These are phyloP conservation scores for Beroe ovata DNA, from an alignment of 37 sponge, comb jelly and placozoan genomes.

Conservation along the genomic window DNA sequence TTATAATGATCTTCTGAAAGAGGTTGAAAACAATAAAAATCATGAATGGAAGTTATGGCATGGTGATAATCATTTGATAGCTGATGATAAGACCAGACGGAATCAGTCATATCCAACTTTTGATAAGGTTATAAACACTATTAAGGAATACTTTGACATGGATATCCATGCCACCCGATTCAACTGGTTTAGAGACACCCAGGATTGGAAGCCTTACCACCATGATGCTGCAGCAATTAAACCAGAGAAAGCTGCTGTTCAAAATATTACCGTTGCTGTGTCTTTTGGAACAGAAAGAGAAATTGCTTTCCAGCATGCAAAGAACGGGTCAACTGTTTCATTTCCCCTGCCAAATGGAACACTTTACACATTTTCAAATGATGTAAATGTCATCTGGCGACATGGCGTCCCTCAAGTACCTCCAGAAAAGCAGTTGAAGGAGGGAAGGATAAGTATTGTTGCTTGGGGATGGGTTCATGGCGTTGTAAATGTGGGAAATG, in stretches of 20 bases:
- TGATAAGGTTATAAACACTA: constrained; percentile 33
- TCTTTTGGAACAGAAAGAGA: constrained; percentile 53
- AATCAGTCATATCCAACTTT: constrained; percentile 61
- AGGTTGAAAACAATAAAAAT: constrained; percentile 26
- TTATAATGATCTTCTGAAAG: constrained; percentile 29
- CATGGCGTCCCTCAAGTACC: constrained; percentile 62
- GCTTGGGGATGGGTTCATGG: constrained; percentile 66
- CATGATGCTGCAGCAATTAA: constrained; percentile 65
- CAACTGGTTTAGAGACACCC: constrained; percentile 57
- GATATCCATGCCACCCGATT: constrained; percentile 49
- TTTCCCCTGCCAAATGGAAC: constrained; percentile 60
- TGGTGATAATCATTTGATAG: constrained; percentile 65
- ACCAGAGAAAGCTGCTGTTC: constrained; percentile 67
- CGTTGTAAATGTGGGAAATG: constrained; percentile 10
- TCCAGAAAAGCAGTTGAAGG: constrained; percentile 38
- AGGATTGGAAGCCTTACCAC: constrained; percentile 62
- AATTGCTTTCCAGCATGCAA: constrained; percentile 49
- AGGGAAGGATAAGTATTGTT: constrained; percentile 65
- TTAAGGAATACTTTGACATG: constrained; percentile 36
- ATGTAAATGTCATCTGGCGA: constrained; percentile 62
- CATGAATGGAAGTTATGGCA: constrained; percentile 66
- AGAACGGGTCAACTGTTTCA: constrained; percentile 22
- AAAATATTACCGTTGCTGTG: constrained; percentile 59
- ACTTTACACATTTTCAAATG: constrained; percentile 55
- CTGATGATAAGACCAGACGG: constrained; percentile 22